Percentiles rank a stretch among this genome's conserved stretches.
Evolutionary conservation across 2,797 vertebrate genomes (phyloP).

Genomic region (Hemibagrus guttatus): DNA sequence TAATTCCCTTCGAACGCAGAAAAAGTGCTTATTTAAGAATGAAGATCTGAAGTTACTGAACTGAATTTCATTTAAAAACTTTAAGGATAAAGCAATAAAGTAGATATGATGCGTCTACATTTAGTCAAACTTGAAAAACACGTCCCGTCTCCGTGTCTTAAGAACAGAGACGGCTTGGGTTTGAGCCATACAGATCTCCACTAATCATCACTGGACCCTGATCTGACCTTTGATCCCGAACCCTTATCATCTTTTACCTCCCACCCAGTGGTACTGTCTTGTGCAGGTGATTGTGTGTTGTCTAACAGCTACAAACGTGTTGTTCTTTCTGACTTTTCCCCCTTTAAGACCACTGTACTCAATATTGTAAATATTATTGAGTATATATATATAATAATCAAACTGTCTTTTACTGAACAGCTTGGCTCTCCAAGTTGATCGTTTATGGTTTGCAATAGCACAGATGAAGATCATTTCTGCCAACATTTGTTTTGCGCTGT

Average conservation of each 20-base stretch:
- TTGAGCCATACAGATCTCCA: neutral
- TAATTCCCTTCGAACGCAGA: neutral
- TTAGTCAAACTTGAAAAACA: neutral
- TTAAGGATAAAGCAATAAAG: constrained; percentile 34
- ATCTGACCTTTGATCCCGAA: constrained; percentile 35
- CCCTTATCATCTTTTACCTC: constrained; percentile 47
- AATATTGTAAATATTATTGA: constrained; percentile 17
- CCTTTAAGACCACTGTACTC: constrained; percentile 40
- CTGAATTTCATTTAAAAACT: neutral
- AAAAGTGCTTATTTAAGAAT: neutral
- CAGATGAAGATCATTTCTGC: constrained; percentile 20
- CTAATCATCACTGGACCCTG: neutral
- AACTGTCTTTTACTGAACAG: constrained; percentile 23
- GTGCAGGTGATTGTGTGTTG: constrained; percentile 74
- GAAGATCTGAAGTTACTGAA: neutral
- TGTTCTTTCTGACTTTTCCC: constrained; percentile 40
- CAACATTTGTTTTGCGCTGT: constrained; percentile 9
- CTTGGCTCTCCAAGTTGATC: constrained; percentile 19
- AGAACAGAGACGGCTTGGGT: neutral
- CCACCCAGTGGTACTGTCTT: constrained; percentile 66
- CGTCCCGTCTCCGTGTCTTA: neutral
- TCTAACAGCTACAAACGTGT: constrained; percentile 61
- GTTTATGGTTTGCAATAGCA: constrained; percentile 19
- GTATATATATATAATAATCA: neutral
- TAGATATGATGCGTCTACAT: neutral